Percentiles rank a stretch among this genome's conserved stretches.
Conservation (phyloP, 2,888 invertebrate genomes). For the Laothoe populi region DNA sequence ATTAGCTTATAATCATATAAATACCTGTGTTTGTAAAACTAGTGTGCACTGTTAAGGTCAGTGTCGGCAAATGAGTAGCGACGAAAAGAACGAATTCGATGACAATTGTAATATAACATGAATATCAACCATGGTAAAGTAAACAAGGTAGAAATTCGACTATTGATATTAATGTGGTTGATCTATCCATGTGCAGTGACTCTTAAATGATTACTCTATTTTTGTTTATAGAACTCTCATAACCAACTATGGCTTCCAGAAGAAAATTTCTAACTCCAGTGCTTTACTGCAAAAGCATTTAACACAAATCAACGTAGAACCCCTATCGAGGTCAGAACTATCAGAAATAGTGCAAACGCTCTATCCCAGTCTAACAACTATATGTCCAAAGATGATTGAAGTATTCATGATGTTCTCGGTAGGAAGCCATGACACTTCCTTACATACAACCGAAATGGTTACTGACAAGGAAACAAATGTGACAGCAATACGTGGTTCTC, state of each 20-base stretch:
- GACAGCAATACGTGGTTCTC: constrained; percentile 76
- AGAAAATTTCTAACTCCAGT: constrained; percentile 86
- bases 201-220: constrained; percentile 5
- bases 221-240: constrained; percentile 81
- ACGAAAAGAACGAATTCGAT: no score
- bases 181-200: background rate
- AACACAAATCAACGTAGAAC: constrained; percentile 92
- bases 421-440: constrained; percentile 85
- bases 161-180: background rate
- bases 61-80: background rate
- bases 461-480: constrained; percentile 53
- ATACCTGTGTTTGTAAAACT: background rate
- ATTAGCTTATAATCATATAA: no score
- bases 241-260: constrained; percentile 86
- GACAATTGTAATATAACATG: no score
- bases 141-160: background rate
- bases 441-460: constrained; percentile 64
- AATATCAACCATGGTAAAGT: no score
- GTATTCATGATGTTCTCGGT: constrained; percentile 93
- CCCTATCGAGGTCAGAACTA: constrained; percentile 90
- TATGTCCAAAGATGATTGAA: constrained; percentile 91
- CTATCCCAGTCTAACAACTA: constrained; percentile 89
- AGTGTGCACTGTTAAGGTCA: background rate
- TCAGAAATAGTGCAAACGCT: constrained; percentile 88
- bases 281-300: constrained; percentile 92